Evolutionary conservation across 2,113 vertebrate species (phyloP), one percentile per base, ranked within the genome.

Genomic region (Collichthys lucidus): DNA sequence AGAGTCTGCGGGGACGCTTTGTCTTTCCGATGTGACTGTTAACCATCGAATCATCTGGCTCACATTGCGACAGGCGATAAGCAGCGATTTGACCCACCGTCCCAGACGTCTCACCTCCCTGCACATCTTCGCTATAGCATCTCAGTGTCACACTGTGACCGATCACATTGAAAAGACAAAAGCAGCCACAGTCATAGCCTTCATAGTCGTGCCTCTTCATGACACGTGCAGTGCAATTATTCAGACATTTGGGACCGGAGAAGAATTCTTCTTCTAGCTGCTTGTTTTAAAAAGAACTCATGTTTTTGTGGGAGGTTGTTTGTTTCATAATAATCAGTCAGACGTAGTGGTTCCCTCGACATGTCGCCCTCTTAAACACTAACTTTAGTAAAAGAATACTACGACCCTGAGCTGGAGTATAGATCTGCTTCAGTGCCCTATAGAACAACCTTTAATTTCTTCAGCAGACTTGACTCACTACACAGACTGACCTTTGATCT

Each of bases 401-500:
- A 63, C 60, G 57, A 61, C 24, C 24, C 5, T 31, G 22, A 82
- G 62, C 78, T 79, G 80, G 59, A 42, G 31, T 40, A 46, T 66
- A 79, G 46, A 46, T 42, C 31, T 47, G 16, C 31, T 42, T 67
- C 69, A 73, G 72, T 22, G 22, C 29, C 19, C 29, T 1, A 1
- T 5, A 56, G 22, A 64, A 76, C 47, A 17, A 35, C 3, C 16
- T 24, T 60, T 40, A 2, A 5, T 19, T 46, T 11, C 52, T 2
- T 40, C 17, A 40, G 50, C 59, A 50, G 49, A 44, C 77, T 80
- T 80, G 53, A 73, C 77, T 44, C 50, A 11, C 78, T 53, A 57
- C 73, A 86, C 69, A 64, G 40, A 73, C 72, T 60, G 83, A 66
- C 69, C 63, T 75, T 61, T 76, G 76, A 71, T 89, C 77, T 80